These are phyloP conservation scores for Heterodera schachtii DNA, from an alignment of 1,140 invertebrate genomes.

Conservation along the genomic window DNA sequence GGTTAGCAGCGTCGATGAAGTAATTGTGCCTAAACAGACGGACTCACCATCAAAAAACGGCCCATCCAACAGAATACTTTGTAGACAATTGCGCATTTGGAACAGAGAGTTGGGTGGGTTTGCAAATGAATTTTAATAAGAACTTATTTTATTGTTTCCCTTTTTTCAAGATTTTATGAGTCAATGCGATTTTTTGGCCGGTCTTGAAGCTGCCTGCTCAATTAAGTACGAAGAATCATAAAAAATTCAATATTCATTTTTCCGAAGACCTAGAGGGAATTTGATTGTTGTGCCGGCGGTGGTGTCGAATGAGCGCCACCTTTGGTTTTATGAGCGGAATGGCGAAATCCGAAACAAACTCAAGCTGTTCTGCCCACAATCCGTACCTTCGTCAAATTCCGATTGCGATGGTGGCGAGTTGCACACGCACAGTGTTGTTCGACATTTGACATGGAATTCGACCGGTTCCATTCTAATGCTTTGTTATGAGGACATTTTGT, in stretches of 20 bases:
- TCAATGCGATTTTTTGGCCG: constrained; percentile 75
- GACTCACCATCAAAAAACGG: constrained; percentile 7
- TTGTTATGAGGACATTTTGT: constrained; percentile 21
- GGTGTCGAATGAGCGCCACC: constrained; percentile 67
- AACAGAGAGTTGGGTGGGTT: constrained; percentile 72
- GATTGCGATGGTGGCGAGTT: constrained; percentile 70
- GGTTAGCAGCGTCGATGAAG: constrained; percentile 14
- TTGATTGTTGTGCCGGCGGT: constrained; percentile 77
- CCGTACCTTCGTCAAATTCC: too few relatives aligned
- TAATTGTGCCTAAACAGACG: not conserved
- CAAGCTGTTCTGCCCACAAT: constrained; percentile 67
- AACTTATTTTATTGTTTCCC: too few relatives aligned
- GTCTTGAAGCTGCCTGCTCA: constrained; percentile 74
- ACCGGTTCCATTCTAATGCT: constrained; percentile 35
- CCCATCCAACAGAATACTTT: constrained; percentile 39
- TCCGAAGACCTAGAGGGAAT: constrained; percentile 74
- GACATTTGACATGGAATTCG: constrained; percentile 37
- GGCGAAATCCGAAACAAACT: constrained; percentile 84
- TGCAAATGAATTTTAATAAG: not conserved
- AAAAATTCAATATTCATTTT: constrained; percentile 19
- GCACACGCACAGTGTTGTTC: constrained; percentile 63
- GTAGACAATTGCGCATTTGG: constrained; percentile 75
- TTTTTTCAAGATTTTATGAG: constrained; percentile 70
- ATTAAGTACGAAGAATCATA: constrained; percentile 71
- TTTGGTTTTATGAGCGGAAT: constrained; percentile 87